Percentiles rank a stretch among this genome's conserved stretches.
These are phyloP conservation scores for Pyrocoelia pectoralis DNA, from an alignment of 2,888 invertebrate genomes.

Conservation along the genomic window DNA sequence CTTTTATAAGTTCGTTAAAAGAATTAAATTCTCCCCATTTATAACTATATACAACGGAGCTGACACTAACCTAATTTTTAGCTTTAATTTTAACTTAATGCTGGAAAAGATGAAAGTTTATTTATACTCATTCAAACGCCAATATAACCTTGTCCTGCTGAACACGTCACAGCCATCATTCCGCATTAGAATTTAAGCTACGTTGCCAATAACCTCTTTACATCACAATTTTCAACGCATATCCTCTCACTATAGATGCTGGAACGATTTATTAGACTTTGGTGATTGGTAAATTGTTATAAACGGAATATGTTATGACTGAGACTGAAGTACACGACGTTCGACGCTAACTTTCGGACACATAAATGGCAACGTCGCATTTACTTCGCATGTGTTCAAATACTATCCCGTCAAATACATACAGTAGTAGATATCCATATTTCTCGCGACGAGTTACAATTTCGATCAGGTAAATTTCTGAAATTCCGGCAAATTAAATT, in stretches of 20 bases:
- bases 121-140: conserved; percentile 13
- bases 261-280: too few relatives aligned
- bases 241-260: too few relatives aligned
- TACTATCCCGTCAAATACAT: not conserved
- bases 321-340: not conserved
- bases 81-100: not conserved
- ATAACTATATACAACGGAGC: too few relatives aligned
- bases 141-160: conserved; percentile 2
- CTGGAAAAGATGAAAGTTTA: not conserved
- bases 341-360: not conserved
- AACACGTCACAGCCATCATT: not conserved
- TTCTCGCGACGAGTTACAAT: not conserved
- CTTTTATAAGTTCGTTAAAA: too few relatives aligned
- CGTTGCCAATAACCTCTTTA: not conserved
- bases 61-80: not conserved
- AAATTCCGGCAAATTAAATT: too few relatives aligned
- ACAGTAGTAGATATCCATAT: not conserved
- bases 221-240: too few relatives aligned
- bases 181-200: not conserved
- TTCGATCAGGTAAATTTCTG: not conserved
- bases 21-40: too few relatives aligned
- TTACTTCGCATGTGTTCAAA: not conserved
- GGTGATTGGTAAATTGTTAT: too few relatives aligned
- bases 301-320: too few relatives aligned
- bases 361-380: not conserved